Base-by-base conservation (phyloP, 2,888 invertebrate genomes). In the Chymomyza caudatula region DNA sequence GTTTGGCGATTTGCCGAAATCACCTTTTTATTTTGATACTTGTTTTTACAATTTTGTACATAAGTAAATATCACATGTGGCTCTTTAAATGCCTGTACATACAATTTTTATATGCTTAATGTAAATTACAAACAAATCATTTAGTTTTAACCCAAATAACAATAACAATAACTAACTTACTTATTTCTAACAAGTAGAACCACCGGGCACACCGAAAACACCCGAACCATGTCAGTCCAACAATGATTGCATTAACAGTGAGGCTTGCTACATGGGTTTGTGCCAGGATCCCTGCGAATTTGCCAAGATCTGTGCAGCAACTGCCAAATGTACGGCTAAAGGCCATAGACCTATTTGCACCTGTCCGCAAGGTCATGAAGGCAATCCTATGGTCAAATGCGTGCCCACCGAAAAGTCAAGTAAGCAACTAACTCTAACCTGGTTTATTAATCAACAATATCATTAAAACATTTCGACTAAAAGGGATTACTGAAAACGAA, bases 261-360 rank as follows among this genome's bases (percentile, higher is more conserved):
- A 95, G 92, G 94, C 95, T 88, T 96, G 96, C 91, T 94, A 95
- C 91, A 94, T 94, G 93, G 94, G 94, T 86, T 91, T 93, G 84
- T 96, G 96, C 91, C 94, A 94, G 90, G 94, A 96, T 91, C 96
- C 96, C 80, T 96, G 96, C 91, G 95, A 95, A 90, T 93, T 96
- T 93, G 93, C 94, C 89, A 94, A 93, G 90, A 93, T 94, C 74
- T 96, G 96, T 92, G 94, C 94, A 77, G 89, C 92, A 75, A 94
- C 94, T 90, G 95, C 96, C 77, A 93, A 94, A 88, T 96, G 96
- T 90, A 93, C 93, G 87, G 95, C 95, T 79, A 93, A 95, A 92
- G 94, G 94, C 92, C 96, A 96, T 92, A 94, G 94, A 89, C 95
- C 96, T 69, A 94, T 95, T 91, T 96, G 96, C 91, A 94, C 93